A percentile compares a stretch with the other conserved stretches of the same genome.
Conservation (phyloP, 1,140 invertebrate genomes). For the Oryzaephilus surinamensis region DNA sequence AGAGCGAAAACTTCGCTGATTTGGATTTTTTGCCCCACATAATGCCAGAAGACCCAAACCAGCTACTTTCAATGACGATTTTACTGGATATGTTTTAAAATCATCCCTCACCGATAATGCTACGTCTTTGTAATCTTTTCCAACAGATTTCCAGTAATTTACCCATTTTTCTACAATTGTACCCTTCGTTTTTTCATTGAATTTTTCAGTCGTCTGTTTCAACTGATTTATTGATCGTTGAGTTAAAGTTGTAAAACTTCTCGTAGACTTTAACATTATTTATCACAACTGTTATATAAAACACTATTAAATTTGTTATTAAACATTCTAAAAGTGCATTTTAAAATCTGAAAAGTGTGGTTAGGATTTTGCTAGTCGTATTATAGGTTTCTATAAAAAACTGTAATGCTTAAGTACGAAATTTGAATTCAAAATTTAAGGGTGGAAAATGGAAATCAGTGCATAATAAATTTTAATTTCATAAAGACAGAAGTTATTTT, state of each 20-base stretch:
- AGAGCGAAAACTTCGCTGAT: conserved; percentile 49
- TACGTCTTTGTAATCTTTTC: conserved; percentile 51
- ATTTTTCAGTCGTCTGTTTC: conserved; percentile 15
- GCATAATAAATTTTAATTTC: too few species aligned
- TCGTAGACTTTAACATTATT: conserved; percentile 4
- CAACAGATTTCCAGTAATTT: conserved; percentile 49
- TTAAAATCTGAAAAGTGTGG: too few species aligned
- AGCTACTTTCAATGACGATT: conserved; percentile 39
- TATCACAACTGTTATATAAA: too few species aligned
- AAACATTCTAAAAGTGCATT: too few species aligned
- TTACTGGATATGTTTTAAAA: conserved; percentile 44
- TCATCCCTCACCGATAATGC: conserved; percentile 43
- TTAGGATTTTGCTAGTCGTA: too few species aligned
- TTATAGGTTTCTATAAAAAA: too few species aligned
- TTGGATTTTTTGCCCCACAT: conserved; percentile 50
- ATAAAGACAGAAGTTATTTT: too few species aligned
- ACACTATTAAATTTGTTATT: too few species aligned
- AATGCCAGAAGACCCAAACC: conserved; percentile 37
- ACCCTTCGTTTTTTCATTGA: conserved; percentile 38
- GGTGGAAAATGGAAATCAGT: too few species aligned
- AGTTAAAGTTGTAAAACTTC: background rate
- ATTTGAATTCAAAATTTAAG: too few species aligned
- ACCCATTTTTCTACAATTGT: conserved; percentile 54
- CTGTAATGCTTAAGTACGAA: too few species aligned
- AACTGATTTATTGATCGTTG: conserved; percentile 8